Conservation (phyloP, 2,113 vertebrate genomes). For the Psilopsiagon aymara region DNA sequence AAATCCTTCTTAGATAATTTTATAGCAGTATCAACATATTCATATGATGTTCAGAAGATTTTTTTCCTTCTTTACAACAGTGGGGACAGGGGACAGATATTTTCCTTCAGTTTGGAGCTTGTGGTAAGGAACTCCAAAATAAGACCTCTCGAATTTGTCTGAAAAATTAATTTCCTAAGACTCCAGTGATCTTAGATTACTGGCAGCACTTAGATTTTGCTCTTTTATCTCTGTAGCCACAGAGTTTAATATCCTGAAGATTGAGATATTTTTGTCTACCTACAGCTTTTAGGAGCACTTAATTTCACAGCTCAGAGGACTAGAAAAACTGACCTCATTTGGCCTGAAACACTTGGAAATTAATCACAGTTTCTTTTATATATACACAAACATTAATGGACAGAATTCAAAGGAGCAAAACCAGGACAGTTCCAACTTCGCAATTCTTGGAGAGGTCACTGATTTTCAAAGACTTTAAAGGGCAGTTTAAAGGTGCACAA, state of each 20-base stretch:
- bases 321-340: background rate
- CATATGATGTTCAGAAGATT: background rate
- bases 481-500: background rate
- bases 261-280: background rate
- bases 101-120: background rate
- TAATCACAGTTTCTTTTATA: background rate
- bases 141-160: background rate
- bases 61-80: background rate
- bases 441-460: background rate
- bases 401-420: background rate
- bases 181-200: background rate
- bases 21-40: background rate
- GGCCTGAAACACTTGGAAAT: background rate
- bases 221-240: background rate
- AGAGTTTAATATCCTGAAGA: background rate
- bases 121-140: background rate
- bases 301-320: background rate
- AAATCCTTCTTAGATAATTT: background rate
- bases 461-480: background rate
- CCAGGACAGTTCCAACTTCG: background rate
- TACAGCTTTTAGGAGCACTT: background rate
- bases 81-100: rapidly evolving
- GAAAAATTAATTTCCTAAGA: background rate
- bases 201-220: background rate
- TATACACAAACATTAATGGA: background rate